phyloP scores from a whole-genome alignment of 2,888 invertebrate genomes.

The Agonopterix subpropinquella region DNA sequence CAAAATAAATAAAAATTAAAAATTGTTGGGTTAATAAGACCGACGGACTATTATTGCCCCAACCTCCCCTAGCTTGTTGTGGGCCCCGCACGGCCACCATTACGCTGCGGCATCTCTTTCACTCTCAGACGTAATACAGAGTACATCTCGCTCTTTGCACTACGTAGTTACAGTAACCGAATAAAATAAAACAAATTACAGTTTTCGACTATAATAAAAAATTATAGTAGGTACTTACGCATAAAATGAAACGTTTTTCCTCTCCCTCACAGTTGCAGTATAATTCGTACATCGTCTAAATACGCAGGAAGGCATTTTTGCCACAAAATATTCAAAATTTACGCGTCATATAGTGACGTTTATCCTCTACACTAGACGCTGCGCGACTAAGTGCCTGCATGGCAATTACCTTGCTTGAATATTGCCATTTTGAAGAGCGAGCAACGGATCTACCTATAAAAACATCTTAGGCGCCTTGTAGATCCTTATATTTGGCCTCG shows the following conservation, averaged over 20 bases:
- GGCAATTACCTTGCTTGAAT: not conserved
- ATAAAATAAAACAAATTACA: not conserved
- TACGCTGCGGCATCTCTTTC: not conserved
- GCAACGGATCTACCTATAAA: too few species aligned
- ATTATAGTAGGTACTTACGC: not conserved
- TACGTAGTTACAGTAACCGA: too few species aligned
- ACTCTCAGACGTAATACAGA: not conserved
- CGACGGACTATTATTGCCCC: not conserved
- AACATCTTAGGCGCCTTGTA: too few species aligned
- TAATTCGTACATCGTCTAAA: not conserved
- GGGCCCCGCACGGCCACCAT: not conserved
- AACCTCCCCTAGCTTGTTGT: not conserved
- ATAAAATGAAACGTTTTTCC: not conserved
- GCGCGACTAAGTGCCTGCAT: not conserved
- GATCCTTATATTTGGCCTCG: too few species aligned
- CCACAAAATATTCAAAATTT: not conserved
- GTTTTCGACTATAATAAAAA: not conserved
- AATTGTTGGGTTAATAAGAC: not conserved
- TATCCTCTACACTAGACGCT: not conserved
- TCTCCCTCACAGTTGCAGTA: not conserved
- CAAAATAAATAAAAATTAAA: not conserved
- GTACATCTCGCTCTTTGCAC: not conserved
- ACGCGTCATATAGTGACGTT: not conserved
- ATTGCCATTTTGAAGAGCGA: too few species aligned
- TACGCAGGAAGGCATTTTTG: too few species aligned